Evolutionary conservation across 1,140 invertebrate species (phyloP), one percentile per base, ranked within the genome.

Genomic region (Lepidurus couesii): DNA sequence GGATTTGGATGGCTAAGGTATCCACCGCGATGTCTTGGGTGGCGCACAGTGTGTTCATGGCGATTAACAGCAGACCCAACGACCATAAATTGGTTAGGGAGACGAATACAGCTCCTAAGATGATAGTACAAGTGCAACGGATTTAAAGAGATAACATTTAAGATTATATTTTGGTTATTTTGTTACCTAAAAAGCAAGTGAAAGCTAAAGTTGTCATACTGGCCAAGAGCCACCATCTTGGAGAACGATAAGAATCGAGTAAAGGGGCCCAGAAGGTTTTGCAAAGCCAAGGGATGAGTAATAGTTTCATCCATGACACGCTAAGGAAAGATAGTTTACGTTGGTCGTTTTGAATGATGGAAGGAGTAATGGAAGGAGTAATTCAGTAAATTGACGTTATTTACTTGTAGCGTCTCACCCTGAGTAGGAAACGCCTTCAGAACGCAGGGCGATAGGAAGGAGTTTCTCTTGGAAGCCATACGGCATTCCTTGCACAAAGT

Each of bases 401-500:
- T 77, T 65, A 45, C 76, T 53, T 45, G 16, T 13, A 21, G 42
- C 34, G 7, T 44, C 80, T 75, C 65, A 45, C 34, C 45, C 43
- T 10, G 85, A 84, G 16, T 85, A 82, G n/a, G 85, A 84, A 81
- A 85, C 83, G 21, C 86, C 86, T 81, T 83, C 81, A 13, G 81
- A 80, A 34, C 86, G 80, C 45, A 87, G 84, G 81, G 85, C 84
- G 11, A 86, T 80, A 10, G 86, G 86, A 16, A 87, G 81, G 80
- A 87, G 85, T 44, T 84, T 80, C 9, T 85, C 82, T 81, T 87
- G 86, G 76, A 87, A 81, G 34, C 86, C 86, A 82, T 86, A 87
- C 4, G 86, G 86, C 24, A 87, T 75, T 10, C 86, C 86, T 83
- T 87, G 86, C 4, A 87, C 81, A 79, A 87, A 86, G 79, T 87